Evolutionary conservation across 2,888 invertebrate genomes (phyloP), one percentile per base, ranked within the genome.

Genomic region (Asteroscopus sphinx): DNA sequence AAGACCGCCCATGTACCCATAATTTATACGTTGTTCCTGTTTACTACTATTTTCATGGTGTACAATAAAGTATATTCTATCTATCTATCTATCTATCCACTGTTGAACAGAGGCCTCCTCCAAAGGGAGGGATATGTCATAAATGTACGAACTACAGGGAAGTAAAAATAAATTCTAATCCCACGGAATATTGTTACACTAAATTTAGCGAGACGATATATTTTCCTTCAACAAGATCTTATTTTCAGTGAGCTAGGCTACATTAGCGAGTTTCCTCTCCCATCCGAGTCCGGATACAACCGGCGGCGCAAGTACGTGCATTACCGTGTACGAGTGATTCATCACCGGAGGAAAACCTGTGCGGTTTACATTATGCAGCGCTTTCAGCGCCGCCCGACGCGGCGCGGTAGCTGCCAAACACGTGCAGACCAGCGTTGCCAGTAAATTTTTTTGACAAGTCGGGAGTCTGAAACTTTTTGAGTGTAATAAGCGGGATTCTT

Each of bases 271-370:
- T 25, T 55, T 62, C 46, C 42, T 28, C 41, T 11, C 11, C 13
- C 42, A 28, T 36, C 54, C 54, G 37, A 28, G 26, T 21, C 54
- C 15, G 41, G 41, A 41, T 46, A 41, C 32, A 32, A 13, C 15
- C 41, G 28, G 32, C 52, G 13, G 55, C 42, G 47, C 39, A 13
- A 26, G 28, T 30, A 12, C 47, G 16, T 26, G 47, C 30, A 35
- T 30, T 39, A 39, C 49, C 57, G 64, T 62, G 57, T 64, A 15
- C 41, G 39, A 57, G 64, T 63, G 57, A 63, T 62, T 57, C 64
- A 64, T 64, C 44, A 44, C 47, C 47, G 33, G 47, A 36, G 42
- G 41, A 15, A 33, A 39, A 48, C 48, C 44, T 28, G 57, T 64
- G 64, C 39, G 56, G 63, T 26, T 40, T 63, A 40, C 62, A 57